Conservation (phyloP, 2,888 invertebrate genomes). For the Anagyrus pseudococci region DNA sequence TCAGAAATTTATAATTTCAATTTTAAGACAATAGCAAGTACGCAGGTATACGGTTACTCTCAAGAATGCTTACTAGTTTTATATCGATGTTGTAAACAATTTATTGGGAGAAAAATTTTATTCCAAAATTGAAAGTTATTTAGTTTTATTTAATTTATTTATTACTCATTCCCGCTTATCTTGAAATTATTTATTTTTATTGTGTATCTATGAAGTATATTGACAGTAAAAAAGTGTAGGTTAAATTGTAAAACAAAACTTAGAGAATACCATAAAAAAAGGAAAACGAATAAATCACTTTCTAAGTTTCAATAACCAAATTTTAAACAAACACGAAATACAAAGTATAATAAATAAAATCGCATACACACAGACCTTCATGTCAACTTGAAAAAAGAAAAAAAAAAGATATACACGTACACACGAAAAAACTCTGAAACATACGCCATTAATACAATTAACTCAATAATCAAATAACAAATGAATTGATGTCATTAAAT, state of each 20-base stretch:
- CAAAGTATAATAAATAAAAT: slow-evolving; percentile 16
- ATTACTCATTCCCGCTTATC: slow-evolving; percentile 19
- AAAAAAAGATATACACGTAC: slow-evolving; percentile 22
- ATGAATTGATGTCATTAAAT: slow-evolving; percentile 3
- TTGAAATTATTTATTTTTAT: slow-evolving; percentile 20
- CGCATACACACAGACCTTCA: slow-evolving; percentile 21
- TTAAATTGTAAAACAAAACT: slow-evolving; percentile 7
- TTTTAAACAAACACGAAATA: slow-evolving; percentile 12
- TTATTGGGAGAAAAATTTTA: slow-evolving; percentile 24
- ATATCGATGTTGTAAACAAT: slow-evolving; percentile 40
- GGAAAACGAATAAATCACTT: slow-evolving; percentile 15
- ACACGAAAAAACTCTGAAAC: slow-evolving; percentile 21
- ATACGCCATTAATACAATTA: slow-evolving; percentile 14
- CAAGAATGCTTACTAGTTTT: slow-evolving; percentile 24
- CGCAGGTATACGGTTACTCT: slow-evolving; percentile 20
- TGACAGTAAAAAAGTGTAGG: slow-evolving; percentile 12
- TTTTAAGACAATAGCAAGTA: too few species aligned
- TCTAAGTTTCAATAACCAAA: slow-evolving; percentile 10
- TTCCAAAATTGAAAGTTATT: slow-evolving; percentile 28
- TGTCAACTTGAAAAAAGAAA: slow-evolving; percentile 31
- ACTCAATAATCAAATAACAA: slow-evolving; percentile 18
- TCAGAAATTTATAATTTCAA: not conserved
- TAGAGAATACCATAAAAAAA: not conserved
- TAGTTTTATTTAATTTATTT: slow-evolving; percentile 25
- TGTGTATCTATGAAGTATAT: slow-evolving; percentile 7